phyloP scores from a whole-genome alignment of 2,797 vertebrate genomes.

The Gorsachius magnificus region DNA sequence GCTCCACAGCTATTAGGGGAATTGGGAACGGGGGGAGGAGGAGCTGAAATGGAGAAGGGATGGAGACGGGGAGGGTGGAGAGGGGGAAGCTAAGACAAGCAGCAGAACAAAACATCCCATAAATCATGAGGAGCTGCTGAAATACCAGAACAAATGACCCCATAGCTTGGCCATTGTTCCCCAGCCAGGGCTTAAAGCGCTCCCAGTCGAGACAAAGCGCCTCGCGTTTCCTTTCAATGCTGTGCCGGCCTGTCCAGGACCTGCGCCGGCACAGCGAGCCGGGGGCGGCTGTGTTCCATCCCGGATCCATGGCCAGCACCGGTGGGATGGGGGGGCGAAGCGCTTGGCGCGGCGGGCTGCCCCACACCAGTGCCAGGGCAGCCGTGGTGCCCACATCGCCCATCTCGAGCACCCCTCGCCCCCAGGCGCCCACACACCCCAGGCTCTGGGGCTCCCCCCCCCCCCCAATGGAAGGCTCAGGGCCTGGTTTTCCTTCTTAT shows the following conservation, averaged over 20 bases:
- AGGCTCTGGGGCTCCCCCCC: background rate
- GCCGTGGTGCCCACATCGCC: accelerated
- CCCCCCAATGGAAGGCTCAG: background rate
- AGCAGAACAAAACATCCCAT: slow-evolving; percentile 73
- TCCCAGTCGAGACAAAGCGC: slow-evolving; percentile 55
- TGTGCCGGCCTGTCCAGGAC: background rate
- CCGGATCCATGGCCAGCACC: accelerated
- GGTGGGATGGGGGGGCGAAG: accelerated
- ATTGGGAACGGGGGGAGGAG: slow-evolving; percentile 47
- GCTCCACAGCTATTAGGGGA: slow-evolving; percentile 73
- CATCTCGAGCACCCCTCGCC: background rate
- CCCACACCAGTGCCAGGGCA: background rate
- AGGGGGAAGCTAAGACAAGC: slow-evolving; percentile 67
- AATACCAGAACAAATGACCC: slow-evolving; percentile 73
- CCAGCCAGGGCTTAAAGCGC: slow-evolving; percentile 26
- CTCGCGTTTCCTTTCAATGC: slow-evolving; percentile 21
- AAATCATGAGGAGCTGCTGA: slow-evolving; percentile 72
- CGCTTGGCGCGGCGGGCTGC: background rate
- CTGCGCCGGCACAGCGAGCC: background rate
- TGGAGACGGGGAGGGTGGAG: slow-evolving; percentile 57
- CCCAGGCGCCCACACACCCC: no score
- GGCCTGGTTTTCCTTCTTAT: background rate
- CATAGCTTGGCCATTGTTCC: slow-evolving; percentile 70
- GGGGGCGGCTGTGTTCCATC: background rate
- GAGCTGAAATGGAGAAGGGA: slow-evolving; percentile 61